These are phyloP conservation scores for Leptinotarsa lineolata DNA, from an alignment of 1,140 invertebrate species.

Conservation along the genomic window DNA sequence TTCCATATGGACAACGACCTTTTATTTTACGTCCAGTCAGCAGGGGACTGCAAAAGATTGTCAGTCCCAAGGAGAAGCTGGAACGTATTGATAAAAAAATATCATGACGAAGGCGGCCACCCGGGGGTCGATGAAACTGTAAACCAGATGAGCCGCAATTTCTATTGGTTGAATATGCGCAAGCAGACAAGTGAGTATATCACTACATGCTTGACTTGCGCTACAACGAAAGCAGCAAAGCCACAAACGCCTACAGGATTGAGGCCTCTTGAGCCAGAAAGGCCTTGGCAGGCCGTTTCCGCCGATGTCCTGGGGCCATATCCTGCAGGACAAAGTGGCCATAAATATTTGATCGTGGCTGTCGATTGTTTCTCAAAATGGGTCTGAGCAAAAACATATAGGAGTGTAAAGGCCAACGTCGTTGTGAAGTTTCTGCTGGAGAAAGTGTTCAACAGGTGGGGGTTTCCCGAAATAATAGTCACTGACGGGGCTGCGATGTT, in stretches of 20 bases:
- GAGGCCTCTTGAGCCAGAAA: too few relatives aligned
- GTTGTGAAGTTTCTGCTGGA: not conserved
- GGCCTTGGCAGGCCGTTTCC: too few relatives aligned
- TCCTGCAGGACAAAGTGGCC: not conserved
- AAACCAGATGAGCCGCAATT: not conserved
- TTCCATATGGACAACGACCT: not conserved
- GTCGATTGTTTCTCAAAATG: not conserved
- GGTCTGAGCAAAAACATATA: not conserved
- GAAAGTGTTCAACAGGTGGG: not conserved
- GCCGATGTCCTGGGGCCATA: too few relatives aligned
- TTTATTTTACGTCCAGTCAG: not conserved
- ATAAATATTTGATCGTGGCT: not conserved
- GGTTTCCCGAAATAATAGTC: not conserved
- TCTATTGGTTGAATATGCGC: not conserved
- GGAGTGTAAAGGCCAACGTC: not conserved
- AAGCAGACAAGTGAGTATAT: not conserved
- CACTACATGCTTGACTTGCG: not conserved
- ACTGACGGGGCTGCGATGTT: not conserved
- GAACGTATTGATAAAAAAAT: not conserved
- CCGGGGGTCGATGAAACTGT: not conserved
- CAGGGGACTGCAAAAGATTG: not conserved
- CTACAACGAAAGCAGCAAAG: not conserved
- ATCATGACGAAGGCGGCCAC: not conserved
- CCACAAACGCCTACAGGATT: too few relatives aligned
- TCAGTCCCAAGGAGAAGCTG: not conserved